Evolutionary conservation across 2,113 vertebrate genomes (phyloP).

Genomic region (Dolichotis patagonum): DNA sequence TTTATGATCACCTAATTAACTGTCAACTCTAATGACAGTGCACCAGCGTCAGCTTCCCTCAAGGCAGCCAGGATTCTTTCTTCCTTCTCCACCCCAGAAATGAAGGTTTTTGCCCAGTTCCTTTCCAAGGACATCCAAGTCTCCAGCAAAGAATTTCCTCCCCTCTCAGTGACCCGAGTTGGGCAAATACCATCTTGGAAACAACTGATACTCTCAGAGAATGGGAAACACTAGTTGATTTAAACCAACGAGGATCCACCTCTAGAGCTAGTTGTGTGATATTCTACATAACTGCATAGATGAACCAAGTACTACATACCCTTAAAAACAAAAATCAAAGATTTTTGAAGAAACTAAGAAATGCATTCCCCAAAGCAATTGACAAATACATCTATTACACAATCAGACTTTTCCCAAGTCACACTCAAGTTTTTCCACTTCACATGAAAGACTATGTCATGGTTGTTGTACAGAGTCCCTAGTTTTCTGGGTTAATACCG

Average conservation of each 20-base stretch:
- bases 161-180: not conserved
- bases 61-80: not conserved
- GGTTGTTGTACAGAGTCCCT: not conserved
- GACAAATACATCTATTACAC: not conserved
- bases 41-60: not conserved
- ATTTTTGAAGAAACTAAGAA: slow-evolving; percentile 17
- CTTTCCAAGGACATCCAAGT: not conserved
- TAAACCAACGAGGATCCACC: not conserved
- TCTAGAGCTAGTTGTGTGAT: not conserved
- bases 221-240: not conserved
- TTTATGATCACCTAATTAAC: not conserved
- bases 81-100: not conserved
- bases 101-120: not conserved
- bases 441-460: not conserved
- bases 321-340: not conserved
- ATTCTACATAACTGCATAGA: not conserved
- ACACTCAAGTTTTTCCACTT: not conserved
- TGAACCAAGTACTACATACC: not conserved
- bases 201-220: not conserved
- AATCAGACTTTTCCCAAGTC: not conserved
- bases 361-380: not conserved
- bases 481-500: not conserved
- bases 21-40: not conserved
- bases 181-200: not conserved
- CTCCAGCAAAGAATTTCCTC: not conserved